Percentiles rank a stretch among this genome's conserved stretches.
phyloP scores from a whole-genome alignment of 2,113 vertebrate species.

The Origma solitaria region DNA sequence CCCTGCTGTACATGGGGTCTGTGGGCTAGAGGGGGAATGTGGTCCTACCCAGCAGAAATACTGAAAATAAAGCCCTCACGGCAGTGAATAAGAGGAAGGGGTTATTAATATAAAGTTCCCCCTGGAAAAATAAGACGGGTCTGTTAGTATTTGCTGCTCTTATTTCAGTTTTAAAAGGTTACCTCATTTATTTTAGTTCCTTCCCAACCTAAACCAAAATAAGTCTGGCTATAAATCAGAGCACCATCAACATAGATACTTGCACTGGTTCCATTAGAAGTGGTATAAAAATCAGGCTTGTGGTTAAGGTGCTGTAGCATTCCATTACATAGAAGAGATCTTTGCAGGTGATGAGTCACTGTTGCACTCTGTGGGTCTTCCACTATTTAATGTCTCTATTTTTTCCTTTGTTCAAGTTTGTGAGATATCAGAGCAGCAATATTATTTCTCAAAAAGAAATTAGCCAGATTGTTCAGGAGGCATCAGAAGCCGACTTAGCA shows the following conservation, averaged over 20 bases:
- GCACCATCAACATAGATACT: not conserved
- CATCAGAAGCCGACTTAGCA: slow-evolving; percentile 70
- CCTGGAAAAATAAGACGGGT: not conserved
- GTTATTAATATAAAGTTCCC: not conserved
- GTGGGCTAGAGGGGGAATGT: not conserved
- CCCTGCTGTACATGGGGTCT: not conserved
- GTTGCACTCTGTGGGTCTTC: not conserved
- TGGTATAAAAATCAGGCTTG: not conserved
- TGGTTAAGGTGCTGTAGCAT: not conserved
- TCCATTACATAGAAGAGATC: not conserved
- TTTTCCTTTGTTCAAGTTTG: slow-evolving; percentile 72
- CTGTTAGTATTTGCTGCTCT: not conserved
- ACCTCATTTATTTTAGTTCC: not conserved
- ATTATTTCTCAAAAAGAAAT: slow-evolving; percentile 77
- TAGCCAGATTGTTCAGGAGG: slow-evolving; percentile 72
- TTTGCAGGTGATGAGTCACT: not conserved
- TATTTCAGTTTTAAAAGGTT: not conserved
- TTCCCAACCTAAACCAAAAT: not conserved
- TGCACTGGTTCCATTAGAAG: not conserved
- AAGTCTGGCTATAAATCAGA: not conserved
- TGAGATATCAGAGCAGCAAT: slow-evolving; percentile 70
- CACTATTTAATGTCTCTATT: not conserved
- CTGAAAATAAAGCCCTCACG: not conserved
- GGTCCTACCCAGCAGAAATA: not conserved
- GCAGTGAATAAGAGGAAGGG: not conserved